Evolutionary conservation across 2,797 vertebrate genomes (phyloP).

Genomic region (Platalea minor): DNA sequence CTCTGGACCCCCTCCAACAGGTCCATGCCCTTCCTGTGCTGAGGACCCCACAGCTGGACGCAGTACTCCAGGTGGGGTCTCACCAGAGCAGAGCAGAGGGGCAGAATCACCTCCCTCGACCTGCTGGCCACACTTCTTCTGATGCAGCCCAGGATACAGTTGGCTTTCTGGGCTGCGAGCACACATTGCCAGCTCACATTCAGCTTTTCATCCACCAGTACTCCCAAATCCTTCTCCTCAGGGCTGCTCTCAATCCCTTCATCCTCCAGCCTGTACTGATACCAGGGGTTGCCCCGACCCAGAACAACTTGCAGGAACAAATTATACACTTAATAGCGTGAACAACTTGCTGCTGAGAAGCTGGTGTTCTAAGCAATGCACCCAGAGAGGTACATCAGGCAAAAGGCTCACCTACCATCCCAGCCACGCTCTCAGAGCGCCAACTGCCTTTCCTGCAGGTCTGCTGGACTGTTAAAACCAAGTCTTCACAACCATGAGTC

Average conservation of each 20-base stretch:
- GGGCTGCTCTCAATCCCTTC: neutral
- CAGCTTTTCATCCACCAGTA: neutral
- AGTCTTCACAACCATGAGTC: neutral
- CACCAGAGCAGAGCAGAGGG: no score
- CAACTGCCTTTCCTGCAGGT: neutral
- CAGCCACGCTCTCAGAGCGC: neutral
- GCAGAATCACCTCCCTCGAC: no score
- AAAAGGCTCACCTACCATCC: neutral
- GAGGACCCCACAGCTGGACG: no score
- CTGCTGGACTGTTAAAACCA: neutral
- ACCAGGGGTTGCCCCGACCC: neutral
- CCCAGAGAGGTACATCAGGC: neutral
- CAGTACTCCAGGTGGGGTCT: no score
- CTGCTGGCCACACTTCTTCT: no score
- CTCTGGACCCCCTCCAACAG: no score
- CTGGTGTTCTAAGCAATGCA: neutral
- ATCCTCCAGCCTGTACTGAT: neutral
- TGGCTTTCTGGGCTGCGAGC: neutral
- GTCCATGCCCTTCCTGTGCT: no score
- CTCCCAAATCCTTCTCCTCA: neutral
- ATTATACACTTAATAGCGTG: neutral
- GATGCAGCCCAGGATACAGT: neutral
- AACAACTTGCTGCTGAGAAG: neutral
- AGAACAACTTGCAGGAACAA: neutral
- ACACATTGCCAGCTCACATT: neutral